Conservation (phyloP, 1,140 invertebrate genomes). For the Leptinotarsa texana region DNA sequence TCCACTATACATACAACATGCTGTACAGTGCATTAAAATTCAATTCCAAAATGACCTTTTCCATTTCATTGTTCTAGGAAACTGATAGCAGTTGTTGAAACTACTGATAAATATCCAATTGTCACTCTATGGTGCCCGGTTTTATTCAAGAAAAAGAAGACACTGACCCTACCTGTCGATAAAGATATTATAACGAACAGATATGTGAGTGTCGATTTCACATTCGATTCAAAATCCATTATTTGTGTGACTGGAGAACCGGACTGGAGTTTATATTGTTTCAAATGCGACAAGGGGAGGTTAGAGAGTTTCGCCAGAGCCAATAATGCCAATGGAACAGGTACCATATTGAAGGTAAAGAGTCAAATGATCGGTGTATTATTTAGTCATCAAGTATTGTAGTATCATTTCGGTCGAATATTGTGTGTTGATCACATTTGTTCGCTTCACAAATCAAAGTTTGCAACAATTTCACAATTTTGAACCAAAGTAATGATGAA, state of each 20-base stretch:
- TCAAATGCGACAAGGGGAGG: slow-evolving; percentile 83
- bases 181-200: slow-evolving; percentile 54
- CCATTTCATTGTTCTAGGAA: slow-evolving; percentile 56
- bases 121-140: slow-evolving; percentile 70
- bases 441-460: no score
- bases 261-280: slow-evolving; percentile 80
- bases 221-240: slow-evolving; percentile 77
- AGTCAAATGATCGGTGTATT: background rate
- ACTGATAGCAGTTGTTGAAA: slow-evolving; percentile 60
- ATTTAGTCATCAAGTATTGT: no score
- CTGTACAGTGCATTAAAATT: no score
- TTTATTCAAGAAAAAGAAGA: slow-evolving; percentile 65
- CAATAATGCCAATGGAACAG: slow-evolving; percentile 65
- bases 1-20: no score
- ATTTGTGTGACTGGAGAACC: slow-evolving; percentile 77
- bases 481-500: no score
- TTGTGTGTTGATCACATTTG: no score
- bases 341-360: slow-evolving; percentile 54
- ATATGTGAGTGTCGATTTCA: slow-evolving; percentile 76
- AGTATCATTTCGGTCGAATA: no score
- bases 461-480: no score
- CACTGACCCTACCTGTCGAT: slow-evolving; percentile 62
- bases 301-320: slow-evolving; percentile 75
- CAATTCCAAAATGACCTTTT: no score
- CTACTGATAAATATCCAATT: slow-evolving; percentile 57